Evolutionary conservation across 2,797 vertebrate species (phyloP).

Genomic region (Eospalax fontanierii): DNA sequence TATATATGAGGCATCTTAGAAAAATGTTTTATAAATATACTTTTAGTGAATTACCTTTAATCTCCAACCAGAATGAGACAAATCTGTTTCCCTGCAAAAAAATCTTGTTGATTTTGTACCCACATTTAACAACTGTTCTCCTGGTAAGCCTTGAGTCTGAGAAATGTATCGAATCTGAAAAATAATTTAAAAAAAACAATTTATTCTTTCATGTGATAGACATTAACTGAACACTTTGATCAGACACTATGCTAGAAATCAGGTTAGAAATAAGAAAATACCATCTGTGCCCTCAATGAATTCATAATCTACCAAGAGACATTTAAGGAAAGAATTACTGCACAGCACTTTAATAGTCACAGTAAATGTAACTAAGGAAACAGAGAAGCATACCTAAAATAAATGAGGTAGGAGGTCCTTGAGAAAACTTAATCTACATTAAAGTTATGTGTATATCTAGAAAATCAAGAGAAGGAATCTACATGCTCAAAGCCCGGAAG

Average conservation of each 20-base stretch:
- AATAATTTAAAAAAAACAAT: constrained; percentile 64
- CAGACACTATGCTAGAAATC: neutral
- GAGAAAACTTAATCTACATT: neutral
- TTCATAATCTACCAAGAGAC: neutral
- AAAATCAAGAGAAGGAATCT: neutral
- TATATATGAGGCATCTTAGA: neutral
- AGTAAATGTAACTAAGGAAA: constrained; percentile 6
- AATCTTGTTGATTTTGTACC: constrained; percentile 98
- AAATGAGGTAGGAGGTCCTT: constrained; percentile 5
- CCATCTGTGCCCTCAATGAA: constrained; percentile 30
- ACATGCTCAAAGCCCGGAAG: constrained; percentile 19
- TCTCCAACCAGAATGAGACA: constrained; percentile 96
- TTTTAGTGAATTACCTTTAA: constrained; percentile 93
- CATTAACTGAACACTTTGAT: constrained; percentile 44
- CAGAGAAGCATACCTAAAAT: constrained; percentile 27
- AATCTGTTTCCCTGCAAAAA: constrained; percentile 96
- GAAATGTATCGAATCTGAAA: constrained; percentile 99
- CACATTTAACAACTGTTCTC: constrained; percentile 96
- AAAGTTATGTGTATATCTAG: neutral
- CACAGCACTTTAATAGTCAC: neutral
- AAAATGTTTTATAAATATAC: constrained; percentile 53
- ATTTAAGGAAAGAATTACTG: constrained; percentile 25
- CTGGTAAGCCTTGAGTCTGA: constrained; percentile 98
- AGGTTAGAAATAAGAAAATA: constrained; percentile 44
- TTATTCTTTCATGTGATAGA: constrained; percentile 59